Evolutionary conservation across 2,797 vertebrate genomes (phyloP).

Genomic region (Cyclura pinguis): DNA sequence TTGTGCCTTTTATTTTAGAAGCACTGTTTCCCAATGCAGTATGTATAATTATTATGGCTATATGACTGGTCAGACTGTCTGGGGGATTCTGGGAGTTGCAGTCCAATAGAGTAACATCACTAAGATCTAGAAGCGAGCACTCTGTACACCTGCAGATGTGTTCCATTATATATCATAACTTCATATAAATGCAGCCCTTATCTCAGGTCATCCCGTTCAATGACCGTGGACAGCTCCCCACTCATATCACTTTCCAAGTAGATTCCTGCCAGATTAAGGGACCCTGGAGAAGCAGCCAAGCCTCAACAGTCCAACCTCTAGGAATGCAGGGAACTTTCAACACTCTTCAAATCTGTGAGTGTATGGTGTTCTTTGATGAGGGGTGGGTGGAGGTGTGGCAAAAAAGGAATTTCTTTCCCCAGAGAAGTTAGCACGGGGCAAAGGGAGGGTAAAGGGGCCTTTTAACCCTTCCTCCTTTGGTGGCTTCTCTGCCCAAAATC

Average conservation of each 20-base stretch:
- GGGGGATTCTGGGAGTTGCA: not conserved
- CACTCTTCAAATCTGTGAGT: slow-evolving; percentile 1
- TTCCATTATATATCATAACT: not conserved
- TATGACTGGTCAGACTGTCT: not conserved
- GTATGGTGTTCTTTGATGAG: not conserved
- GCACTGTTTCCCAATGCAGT: not conserved
- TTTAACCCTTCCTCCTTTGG: not conserved
- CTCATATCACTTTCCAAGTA: slow-evolving; percentile 69
- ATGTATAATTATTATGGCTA: not conserved
- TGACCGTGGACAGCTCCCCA: not conserved
- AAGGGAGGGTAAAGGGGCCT: not conserved
- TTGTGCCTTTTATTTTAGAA: not conserved
- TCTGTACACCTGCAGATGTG: not conserved
- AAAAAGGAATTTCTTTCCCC: slow-evolving; percentile 38
- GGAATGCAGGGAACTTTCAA: slow-evolving; percentile 54
- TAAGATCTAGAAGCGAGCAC: not conserved
- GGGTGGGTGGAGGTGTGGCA: slow-evolving; percentile 64
- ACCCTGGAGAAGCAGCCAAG: slow-evolving; percentile 52
- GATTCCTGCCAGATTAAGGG: slow-evolving; percentile 71
- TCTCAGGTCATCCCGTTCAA: not conserved
- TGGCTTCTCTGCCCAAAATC: not conserved
- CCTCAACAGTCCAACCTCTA: slow-evolving; percentile 25
- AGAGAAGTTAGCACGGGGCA: not conserved
- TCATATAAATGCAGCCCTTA: not conserved
- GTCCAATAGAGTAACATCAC: not conserved